Evolutionary conservation across 2,797 vertebrate genomes (phyloP), one percentile per base, ranked within the genome.

Genomic region (Semaprochilodus insignis): DNA sequence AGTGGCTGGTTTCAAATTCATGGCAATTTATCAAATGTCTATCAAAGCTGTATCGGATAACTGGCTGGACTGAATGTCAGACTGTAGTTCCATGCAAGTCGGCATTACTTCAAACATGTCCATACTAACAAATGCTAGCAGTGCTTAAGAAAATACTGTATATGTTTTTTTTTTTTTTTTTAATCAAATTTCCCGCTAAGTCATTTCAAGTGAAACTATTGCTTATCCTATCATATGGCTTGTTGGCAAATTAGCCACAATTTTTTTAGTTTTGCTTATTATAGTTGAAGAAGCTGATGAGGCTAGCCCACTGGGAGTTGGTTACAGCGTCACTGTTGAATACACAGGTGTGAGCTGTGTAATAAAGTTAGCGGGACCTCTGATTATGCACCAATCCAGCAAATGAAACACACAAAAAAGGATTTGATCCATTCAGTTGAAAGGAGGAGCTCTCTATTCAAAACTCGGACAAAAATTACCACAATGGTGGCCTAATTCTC

Each of bases 361-460:
- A 80, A 84, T 81, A 67, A 84, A 77, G 83, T 80, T 84, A 71
- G 52, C 75, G 34, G 65, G 73, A 74, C 71, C 48, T 54, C 78
- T 57, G 34, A 11, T 55, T 48, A 48, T 44, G 78, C 48, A 27
- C 36, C 16, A 57, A 75, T 71, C 62, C 65, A 23, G 40, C 72
- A 74, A 85, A 82, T 71, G 80, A 82, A 82, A 82, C 80, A 71
- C 31, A 65, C 84, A n/a, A 73, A 51, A 77, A 72, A 44, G 19
- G 40, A 44, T 71, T 77, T 71, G 77, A 51, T 15, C 79, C 57
- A 74, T 67, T 71, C 57, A 60, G 31, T 14, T 21, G 74, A 69
- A 54, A 80, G 31, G 54, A 54, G 73, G 72, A 83, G 77, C 27
- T 13, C 65, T 79, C 72, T 57, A 44, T 77, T 81, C 73, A 77